Base-by-base conservation (phyloP, 2,113 vertebrate genomes). In the Candoia aspera region DNA sequence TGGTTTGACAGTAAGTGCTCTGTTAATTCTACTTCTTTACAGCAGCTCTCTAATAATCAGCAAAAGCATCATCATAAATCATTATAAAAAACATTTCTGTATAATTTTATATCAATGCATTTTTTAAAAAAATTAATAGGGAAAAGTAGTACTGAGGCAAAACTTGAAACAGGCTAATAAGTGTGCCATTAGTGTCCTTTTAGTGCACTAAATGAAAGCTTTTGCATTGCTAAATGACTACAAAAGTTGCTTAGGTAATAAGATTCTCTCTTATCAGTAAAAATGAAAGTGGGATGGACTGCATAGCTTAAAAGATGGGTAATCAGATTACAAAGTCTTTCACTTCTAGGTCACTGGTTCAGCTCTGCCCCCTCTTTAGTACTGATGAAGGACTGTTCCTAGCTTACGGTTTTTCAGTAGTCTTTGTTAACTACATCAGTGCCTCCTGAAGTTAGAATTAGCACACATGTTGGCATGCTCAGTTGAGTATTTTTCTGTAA, bases 291-390 rank as follows among this genome's bases (percentile, higher is more conserved):
- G 92, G 95, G 95, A 92, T 92, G 93, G 95, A 95, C 93, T 93
- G 95, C 94, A 94, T 97, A 94, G 93, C 97, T 97, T 95, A 96
- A 95, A 96, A 95, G 97, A 97, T 95, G 97, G 97, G 95, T 97
- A 97, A 97, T 97, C 97, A 97, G 97, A 97, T 97, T 97, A 97
- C 96, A 97, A 96, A 97, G 95, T 97, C 96, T 97, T 97, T 97
- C 97, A 96, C 95, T 96, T 97, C 95, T 97, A 97, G 97, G 97
- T 97, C 97, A 97, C 95, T 97, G 97, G 96, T 97, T 97, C 96
- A 97, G 95, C 96, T 94, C 96, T 96, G 95, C 94, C 94, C 95
- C 95, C 96, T 95, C 94, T 97, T 97, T 96, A 96, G 96, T 94
- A 91, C 95, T 97, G 95, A 96, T 94, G 95, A 95, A 95, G 96